A percentile compares a stretch with the other conserved stretches of the same genome.
Conservation (phyloP, 2,797 vertebrate species). For the Enoplosus armatus region DNA sequence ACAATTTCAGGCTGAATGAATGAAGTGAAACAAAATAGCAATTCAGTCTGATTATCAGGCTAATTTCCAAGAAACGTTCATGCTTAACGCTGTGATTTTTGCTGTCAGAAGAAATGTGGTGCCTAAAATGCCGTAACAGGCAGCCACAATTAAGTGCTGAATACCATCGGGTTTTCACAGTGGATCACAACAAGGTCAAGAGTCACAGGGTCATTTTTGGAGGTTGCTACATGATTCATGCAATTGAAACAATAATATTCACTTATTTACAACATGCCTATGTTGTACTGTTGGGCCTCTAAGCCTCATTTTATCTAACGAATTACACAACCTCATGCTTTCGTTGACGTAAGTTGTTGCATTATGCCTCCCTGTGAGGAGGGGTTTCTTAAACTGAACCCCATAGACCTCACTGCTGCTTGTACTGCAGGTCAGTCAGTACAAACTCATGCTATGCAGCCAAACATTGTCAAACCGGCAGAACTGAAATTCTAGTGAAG, state of each 20-base stretch:
- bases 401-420: not conserved
- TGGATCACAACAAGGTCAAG: not conserved
- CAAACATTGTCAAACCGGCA: not conserved
- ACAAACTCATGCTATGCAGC: not conserved
- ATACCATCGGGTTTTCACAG: not conserved
- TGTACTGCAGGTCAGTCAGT: not conserved
- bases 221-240: not conserved
- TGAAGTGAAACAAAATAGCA: not conserved
- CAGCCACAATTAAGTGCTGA: not conserved
- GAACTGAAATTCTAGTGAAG: not conserved
- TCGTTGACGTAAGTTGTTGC: not conserved
- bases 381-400: not conserved
- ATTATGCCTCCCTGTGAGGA: not conserved
- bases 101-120: not conserved
- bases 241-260: not conserved
- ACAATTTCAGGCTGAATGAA: not conserved
- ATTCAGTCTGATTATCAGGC: not conserved
- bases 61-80: not conserved
- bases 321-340: not conserved
- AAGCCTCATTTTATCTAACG: rapidly evolving
- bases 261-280: too few relatives aligned
- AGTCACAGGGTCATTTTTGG: not conserved
- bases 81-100: not conserved
- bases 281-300: not conserved
- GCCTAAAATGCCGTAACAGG: not conserved